These are phyloP conservation scores for Rhadina sibilatrix DNA, from an alignment of 2,113 vertebrate genomes.

Conservation along the genomic window DNA sequence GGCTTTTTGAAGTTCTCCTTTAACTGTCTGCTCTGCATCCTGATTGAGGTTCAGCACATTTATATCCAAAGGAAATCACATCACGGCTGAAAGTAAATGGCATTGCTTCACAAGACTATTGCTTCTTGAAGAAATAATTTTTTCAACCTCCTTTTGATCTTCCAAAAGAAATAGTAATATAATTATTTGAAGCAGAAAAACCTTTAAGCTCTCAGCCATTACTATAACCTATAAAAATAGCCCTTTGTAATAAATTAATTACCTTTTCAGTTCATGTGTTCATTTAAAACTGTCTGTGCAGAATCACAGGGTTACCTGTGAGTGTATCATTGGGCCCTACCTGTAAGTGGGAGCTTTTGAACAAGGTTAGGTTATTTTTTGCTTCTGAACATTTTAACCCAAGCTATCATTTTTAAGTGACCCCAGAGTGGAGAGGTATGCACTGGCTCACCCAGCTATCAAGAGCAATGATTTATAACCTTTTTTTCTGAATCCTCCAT, in stretches of 20 bases:
- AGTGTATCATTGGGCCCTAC: background rate
- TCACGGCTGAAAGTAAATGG: slow-evolving; percentile 56
- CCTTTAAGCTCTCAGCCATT: background rate
- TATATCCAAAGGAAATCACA: slow-evolving; percentile 48
- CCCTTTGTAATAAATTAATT: slow-evolving; percentile 52
- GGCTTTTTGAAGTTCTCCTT: slow-evolving; percentile 62
- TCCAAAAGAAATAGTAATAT: slow-evolving; percentile 44
- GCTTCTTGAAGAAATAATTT: slow-evolving; percentile 49
- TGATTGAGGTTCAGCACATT: slow-evolving; percentile 67
- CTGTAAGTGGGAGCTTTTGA: background rate
- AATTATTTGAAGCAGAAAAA: slow-evolving; percentile 39
- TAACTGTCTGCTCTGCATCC: slow-evolving; percentile 62
- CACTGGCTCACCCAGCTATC: background rate
- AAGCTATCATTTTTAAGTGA: background rate
- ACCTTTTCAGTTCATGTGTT: background rate
- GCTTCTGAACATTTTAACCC: background rate
- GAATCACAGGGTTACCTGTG: background rate
- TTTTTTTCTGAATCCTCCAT: background rate
- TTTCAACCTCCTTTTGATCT: slow-evolving; percentile 56
- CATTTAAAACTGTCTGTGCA: background rate
- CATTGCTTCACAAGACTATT: slow-evolving; percentile 44
- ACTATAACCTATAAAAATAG: slow-evolving; percentile 3
- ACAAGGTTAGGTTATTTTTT: background rate
- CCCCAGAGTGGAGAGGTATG: background rate
- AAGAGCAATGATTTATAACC: background rate